Base-by-base conservation (phyloP, 1,140 invertebrate genomes). In the Drosophila miranda region DNA sequence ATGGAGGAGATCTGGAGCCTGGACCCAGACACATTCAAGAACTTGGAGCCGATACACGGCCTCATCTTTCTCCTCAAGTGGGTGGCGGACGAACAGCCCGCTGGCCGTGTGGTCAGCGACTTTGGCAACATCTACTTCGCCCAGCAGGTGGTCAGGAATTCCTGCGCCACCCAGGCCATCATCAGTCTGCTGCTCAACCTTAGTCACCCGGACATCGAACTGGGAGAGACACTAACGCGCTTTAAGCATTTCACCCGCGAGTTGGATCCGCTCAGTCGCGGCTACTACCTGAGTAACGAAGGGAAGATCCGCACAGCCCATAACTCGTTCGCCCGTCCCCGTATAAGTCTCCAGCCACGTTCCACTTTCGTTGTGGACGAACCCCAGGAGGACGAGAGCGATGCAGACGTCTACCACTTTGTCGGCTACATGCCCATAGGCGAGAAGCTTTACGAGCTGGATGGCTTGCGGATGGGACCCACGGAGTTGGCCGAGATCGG, bases 51-150 rank as follows among this genome's bases (percentile, higher is more conserved):
- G 2, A 95, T 99, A n/a, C 97, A 99, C 93, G 99, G 99, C 19
- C 92, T 99, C 14, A 99, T 99, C 91, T 99, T 99, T 88, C 91
- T 99, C 52, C 99, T 99, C 91, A 99, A 99, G 94, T 99, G 97
- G 96, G 94, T 97, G 16, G 95, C 96, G 89, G 96, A 97, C 88
- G 95, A 97, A 83, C 96, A 98, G 89, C 94, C 96, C 3, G 92
- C 94, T 23, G 98, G 97, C 9, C 94, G 94, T 41, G 91, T 99
- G 64, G 97, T 99, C 6, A 55, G 2, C 13, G 50, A 9, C 0
- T 13, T 46, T 94, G 74, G 97, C 82, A 95, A 91, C 77, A 98
- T 99, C 70, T 99, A 98, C 92, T 99, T 99, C 94, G 98, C 99
- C 1, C 97, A 98, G 93, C 99, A 99, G 94, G 97, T 99, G 7